Evolutionary conservation across 2,797 vertebrate species (phyloP).

Genomic region (Tympanoctomys barrerae): DNA sequence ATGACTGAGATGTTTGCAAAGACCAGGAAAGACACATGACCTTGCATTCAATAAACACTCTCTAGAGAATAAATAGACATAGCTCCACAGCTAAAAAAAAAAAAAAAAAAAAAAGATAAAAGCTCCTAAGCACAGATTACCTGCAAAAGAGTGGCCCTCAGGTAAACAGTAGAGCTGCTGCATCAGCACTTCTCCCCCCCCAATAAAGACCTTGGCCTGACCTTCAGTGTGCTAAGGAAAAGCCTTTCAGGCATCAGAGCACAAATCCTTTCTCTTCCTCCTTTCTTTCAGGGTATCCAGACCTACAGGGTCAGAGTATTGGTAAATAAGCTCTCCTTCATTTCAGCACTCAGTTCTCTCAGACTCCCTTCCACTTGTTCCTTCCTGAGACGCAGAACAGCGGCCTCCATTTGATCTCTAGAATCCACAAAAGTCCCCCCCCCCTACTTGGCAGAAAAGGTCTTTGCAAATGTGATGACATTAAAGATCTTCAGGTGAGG

Average conservation of each 20-base stretch:
- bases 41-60: background rate
- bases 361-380: background rate
- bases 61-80: background rate
- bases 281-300: background rate
- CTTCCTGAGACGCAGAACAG: background rate
- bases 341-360: background rate
- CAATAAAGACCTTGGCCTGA: background rate
- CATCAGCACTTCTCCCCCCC: background rate
- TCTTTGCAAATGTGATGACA: background rate
- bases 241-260: background rate
- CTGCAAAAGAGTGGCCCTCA: background rate
- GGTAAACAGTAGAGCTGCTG: background rate
- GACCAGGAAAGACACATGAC: background rate
- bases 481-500: background rate
- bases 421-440: background rate
- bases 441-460: background rate
- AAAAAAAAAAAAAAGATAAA: background rate
- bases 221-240: conserved; percentile 11
- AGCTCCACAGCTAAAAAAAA: background rate
- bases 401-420: background rate
- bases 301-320: background rate
- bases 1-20: background rate
- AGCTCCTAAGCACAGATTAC: background rate
- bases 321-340: background rate
- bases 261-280: background rate